Evolutionary conservation across 2,797 vertebrate genomes (phyloP).

Genomic region (Ctenochaetus hawaiiensis): DNA sequence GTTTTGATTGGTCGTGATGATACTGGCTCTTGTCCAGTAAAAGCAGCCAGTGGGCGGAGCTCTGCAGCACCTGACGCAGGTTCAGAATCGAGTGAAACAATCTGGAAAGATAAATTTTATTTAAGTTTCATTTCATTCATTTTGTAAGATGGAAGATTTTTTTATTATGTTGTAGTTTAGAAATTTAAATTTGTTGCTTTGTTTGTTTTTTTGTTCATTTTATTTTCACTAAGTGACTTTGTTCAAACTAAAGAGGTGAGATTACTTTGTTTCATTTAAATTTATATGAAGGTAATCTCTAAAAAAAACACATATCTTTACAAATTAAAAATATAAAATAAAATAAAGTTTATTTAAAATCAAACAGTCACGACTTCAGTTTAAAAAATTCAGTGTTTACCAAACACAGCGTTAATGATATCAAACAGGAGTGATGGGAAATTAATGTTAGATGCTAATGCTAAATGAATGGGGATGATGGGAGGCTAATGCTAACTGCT

Average conservation of each 20-base stretch:
- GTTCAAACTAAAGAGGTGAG: too few species aligned
- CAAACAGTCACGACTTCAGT: background rate
- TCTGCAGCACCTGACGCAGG: constrained; percentile 89
- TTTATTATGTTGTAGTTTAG: too few species aligned
- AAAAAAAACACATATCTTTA: too few species aligned
- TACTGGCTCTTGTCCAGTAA: constrained; percentile 89
- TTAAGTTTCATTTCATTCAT: background rate
- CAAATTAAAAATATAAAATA: too few species aligned
- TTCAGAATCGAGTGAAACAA: constrained; percentile 90
- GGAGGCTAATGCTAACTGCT: constrained; percentile 52
- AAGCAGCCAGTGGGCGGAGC: constrained; percentile 90
- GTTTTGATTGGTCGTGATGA: constrained; percentile 78
- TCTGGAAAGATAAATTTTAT: constrained; percentile 73
- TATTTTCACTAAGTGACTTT: too few species aligned
- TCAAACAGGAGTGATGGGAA: background rate
- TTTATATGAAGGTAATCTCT: too few species aligned
- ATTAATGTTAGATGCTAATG: constrained; percentile 46
- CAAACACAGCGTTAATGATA: background rate
- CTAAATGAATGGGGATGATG: constrained; percentile 36
- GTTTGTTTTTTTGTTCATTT: background rate
- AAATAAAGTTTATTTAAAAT: background rate
- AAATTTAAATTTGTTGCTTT: background rate
- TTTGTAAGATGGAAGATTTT: background rate
- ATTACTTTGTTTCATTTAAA: too few species aligned
- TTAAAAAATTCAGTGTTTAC: too few species aligned